Percentiles rank a stretch among this genome's conserved stretches.
Conservation (phyloP, 2,797 vertebrate genomes). For the Erpetoichthys calabaricus region DNA sequence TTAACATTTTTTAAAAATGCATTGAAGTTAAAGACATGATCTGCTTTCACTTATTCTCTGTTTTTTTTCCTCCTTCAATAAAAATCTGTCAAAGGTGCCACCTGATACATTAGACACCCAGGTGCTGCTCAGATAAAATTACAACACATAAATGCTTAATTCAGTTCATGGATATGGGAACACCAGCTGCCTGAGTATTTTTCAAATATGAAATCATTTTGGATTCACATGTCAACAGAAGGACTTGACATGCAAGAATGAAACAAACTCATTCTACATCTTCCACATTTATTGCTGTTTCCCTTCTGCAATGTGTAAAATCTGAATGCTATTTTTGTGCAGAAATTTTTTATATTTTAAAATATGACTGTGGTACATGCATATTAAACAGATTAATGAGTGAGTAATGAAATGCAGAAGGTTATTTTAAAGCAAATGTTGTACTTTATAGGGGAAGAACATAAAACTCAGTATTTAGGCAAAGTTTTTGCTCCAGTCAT, state of each 20-base stretch:
- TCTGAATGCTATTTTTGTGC: not conserved
- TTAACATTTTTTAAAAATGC: slow-evolving; percentile 61
- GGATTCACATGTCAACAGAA: slow-evolving; percentile 47
- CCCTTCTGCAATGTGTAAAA: slow-evolving; percentile 9
- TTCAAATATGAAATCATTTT: slow-evolving; percentile 49
- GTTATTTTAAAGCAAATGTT: too few species aligned
- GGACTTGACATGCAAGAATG: slow-evolving; percentile 49
- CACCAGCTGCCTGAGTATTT: slow-evolving; percentile 66
- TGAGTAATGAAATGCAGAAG: too few species aligned
- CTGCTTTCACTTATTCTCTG: slow-evolving; percentile 21
- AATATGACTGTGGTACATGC: too few species aligned
- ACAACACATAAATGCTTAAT: slow-evolving; percentile 43
- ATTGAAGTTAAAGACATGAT: slow-evolving; percentile 45
- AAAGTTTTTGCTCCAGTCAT: too few species aligned
- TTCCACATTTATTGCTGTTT: slow-evolving; percentile 16
- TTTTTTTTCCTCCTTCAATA: slow-evolving; percentile 15
- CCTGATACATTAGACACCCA: slow-evolving; percentile 61
- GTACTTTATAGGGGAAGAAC: too few species aligned
- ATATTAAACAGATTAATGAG: too few species aligned
- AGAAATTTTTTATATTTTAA: too few species aligned
- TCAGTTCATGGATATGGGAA: slow-evolving; percentile 50
- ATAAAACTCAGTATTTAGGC: too few species aligned
- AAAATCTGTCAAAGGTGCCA: slow-evolving; percentile 46
- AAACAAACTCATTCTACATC: slow-evolving; percentile 39
- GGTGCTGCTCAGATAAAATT: slow-evolving; percentile 73